phyloP scores from a whole-genome alignment of 2,888 invertebrate genomes.

The Tiliacea citrago region DNA sequence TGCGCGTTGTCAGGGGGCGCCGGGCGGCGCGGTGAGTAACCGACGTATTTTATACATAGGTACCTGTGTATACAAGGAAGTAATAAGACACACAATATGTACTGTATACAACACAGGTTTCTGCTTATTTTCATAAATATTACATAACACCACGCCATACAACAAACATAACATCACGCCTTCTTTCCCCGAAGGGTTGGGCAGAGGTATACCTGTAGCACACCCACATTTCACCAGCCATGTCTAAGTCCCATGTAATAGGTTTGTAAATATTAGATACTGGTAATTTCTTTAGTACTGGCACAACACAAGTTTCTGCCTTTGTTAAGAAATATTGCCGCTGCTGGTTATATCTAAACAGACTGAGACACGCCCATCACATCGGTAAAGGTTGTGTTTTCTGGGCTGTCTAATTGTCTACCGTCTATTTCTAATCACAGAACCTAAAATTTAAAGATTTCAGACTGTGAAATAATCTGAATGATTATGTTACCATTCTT shows the following conservation, averaged over 20 bases:
- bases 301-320: neutral
- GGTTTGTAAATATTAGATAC: too few relatives aligned
- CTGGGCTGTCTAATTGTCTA: neutral
- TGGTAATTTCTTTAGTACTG: too few relatives aligned
- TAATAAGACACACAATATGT: neutral
- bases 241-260: too few relatives aligned
- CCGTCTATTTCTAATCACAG: neutral
- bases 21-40: neutral
- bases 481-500: neutral
- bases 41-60: neutral
- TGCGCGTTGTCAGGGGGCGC: neutral
- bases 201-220: too few relatives aligned
- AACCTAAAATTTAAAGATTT: neutral
- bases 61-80: neutral
- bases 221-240: too few relatives aligned
- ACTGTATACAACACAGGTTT: neutral
- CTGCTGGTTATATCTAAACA: neutral
- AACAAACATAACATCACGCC: too few relatives aligned
- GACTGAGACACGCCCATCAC: too few relatives aligned
- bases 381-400: too few relatives aligned
- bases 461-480: neutral
- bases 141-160: too few relatives aligned
- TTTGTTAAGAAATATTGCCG: neutral
- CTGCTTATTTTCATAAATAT: neutral
- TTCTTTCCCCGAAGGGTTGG: too few relatives aligned